Evolutionary conservation across 2,797 vertebrate genomes (phyloP).

Genomic region (Pipistrellus kuhlii): DNA sequence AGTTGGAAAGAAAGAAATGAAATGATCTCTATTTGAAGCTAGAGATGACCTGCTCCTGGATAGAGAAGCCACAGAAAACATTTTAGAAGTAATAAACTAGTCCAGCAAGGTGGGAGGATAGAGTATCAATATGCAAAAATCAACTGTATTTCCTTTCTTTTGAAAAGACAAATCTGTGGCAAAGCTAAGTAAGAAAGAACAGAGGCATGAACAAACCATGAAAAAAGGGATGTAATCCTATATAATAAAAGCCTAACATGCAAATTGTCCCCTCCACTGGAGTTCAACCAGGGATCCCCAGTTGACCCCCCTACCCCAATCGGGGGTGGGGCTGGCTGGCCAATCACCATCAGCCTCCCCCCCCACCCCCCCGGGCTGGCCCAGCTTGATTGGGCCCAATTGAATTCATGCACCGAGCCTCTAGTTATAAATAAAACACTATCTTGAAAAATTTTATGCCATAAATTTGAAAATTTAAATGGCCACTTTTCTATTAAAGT

Average conservation of each 20-base stretch:
- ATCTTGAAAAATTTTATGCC: background rate
- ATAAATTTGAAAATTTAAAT: background rate
- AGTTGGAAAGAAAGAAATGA: constrained; percentile 10
- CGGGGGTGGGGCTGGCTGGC: too few relatives aligned
- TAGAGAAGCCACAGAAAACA: background rate
- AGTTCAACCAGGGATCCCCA: too few relatives aligned
- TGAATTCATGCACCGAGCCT: too few relatives aligned
- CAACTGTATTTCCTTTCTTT: constrained; percentile 4
- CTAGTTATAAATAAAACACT: background rate
- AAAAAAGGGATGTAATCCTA: background rate
- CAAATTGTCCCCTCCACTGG: too few relatives aligned
- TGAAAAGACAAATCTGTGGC: constrained; percentile 11
- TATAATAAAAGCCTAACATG: too few relatives aligned
- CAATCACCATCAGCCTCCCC: too few relatives aligned
- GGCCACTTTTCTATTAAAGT: background rate
- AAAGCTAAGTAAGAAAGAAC: constrained; percentile 21
- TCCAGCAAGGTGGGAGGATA: background rate
- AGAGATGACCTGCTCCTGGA: background rate
- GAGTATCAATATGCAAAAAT: background rate
- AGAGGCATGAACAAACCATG: background rate
- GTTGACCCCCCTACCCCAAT: too few relatives aligned
- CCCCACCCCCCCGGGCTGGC: too few relatives aligned
- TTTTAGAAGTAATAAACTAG: background rate
- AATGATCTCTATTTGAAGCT: background rate
- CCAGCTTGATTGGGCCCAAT: too few relatives aligned